A percentile compares a stretch with the other conserved stretches of the same genome.
These are phyloP conservation scores for Apodemus agrarius DNA, from an alignment of 2,797 vertebrate species.

Conservation along the genomic window DNA sequence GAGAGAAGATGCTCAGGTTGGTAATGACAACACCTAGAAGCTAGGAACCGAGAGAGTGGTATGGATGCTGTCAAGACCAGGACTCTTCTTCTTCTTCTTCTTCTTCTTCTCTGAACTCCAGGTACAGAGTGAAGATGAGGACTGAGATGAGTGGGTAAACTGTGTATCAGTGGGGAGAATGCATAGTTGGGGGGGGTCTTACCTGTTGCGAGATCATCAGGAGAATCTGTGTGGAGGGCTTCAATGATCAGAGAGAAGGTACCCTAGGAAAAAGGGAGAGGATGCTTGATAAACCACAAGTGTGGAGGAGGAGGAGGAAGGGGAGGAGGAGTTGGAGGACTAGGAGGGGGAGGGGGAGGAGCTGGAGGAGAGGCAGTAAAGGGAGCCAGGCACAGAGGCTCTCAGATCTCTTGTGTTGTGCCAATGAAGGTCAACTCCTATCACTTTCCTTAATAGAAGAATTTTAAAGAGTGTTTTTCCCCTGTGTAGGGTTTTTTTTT, in stretches of 20 bases:
- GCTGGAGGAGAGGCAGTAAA: background rate
- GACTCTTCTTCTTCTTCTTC: too few species aligned
- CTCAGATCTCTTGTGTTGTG: background rate
- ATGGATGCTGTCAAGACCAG: background rate
- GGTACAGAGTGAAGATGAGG: background rate
- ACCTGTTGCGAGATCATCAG: conserved; percentile 97
- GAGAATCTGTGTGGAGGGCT: conserved; percentile 95
- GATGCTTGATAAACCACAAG: conserved; percentile 80
- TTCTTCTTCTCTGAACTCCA: background rate
- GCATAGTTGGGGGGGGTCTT: conserved; percentile 51
- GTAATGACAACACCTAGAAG: background rate
- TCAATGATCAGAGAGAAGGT: conserved; percentile 99
- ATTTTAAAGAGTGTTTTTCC: conserved; percentile 76
- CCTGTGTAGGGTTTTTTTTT: background rate
- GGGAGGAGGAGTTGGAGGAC: background rate
- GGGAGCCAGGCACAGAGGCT: background rate
- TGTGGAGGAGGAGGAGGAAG: conserved; percentile 14
- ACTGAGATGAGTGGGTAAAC: background rate
- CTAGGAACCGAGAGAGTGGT: background rate
- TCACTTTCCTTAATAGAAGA: conserved; percentile 77
- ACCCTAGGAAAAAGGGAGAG: conserved; percentile 89
- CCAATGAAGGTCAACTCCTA: conserved; percentile 22
- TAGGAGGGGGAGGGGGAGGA: background rate
- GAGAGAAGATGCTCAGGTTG: background rate
- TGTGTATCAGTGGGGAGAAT: background rate